Conservation (phyloP, 2,888 invertebrate genomes). For the Pinctada fucata region DNA sequence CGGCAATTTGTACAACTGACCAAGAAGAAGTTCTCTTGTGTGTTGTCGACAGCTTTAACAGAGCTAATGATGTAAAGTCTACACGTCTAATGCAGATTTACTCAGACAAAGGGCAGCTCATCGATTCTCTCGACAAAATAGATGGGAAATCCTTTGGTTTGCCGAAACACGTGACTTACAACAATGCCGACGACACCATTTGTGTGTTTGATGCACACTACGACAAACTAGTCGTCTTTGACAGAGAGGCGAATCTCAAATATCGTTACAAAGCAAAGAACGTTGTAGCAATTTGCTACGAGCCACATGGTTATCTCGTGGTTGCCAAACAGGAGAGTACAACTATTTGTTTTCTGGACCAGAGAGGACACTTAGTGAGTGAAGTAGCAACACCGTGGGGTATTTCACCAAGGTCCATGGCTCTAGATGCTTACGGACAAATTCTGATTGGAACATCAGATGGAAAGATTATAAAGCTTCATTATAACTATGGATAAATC, state of each 20-base stretch:
- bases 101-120: background rate
- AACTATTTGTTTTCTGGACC: background rate
- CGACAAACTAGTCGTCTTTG: background rate
- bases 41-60: background rate
- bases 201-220: background rate
- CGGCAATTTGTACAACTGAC: background rate
- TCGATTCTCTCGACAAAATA: background rate
- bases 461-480: background rate
- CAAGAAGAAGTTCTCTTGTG: background rate
- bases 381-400: background rate
- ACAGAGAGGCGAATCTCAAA: background rate
- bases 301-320: background rate
- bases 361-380: background rate
- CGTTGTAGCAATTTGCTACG: background rate
- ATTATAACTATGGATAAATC: too few relatives aligned
- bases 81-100: background rate
- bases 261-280: background rate
- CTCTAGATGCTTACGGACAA: background rate
- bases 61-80: background rate
- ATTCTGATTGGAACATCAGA: background rate
- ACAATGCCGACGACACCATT: background rate
- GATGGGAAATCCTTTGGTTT: background rate
- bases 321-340: background rate
- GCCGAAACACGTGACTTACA: background rate
- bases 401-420: background rate